These are phyloP conservation scores for Carcinoscorpius rotundicauda DNA, from an alignment of 1,140 invertebrate species.

Conservation along the genomic window DNA sequence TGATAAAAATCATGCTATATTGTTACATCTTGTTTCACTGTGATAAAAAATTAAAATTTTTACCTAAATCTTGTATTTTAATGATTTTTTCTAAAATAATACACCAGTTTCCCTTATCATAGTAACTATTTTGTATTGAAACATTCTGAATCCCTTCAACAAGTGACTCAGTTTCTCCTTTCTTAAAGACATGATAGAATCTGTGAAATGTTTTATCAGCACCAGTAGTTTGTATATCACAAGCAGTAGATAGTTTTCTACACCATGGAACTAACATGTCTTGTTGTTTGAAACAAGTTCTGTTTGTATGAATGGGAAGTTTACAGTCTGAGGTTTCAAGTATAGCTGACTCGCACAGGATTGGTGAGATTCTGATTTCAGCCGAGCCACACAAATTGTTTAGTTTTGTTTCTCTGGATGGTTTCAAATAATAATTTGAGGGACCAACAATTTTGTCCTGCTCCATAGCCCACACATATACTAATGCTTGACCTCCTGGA, in stretches of 20 bases:
- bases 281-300: slow-evolving; percentile 68
- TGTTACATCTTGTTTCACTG: too few relatives aligned
- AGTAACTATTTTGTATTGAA: neutral
- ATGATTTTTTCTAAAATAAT: neutral
- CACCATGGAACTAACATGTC: slow-evolving; percentile 45
- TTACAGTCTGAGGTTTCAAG: slow-evolving; percentile 1
- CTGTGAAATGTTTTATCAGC: slow-evolving; percentile 51
- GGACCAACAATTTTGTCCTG: slow-evolving; percentile 54
- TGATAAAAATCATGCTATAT: too few relatives aligned
- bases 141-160: slow-evolving; percentile 32
- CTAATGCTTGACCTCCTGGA: slow-evolving; percentile 55
- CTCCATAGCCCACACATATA: slow-evolving; percentile 94
- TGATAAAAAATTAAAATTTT: too few relatives aligned
- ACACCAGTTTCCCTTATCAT: slow-evolving; percentile 1
- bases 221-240: slow-evolving; percentile 30
- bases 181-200: slow-evolving; percentile 90
- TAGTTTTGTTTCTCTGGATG: slow-evolving; percentile 35
- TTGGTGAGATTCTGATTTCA: slow-evolving; percentile 1
- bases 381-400: neutral
- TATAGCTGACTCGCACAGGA: neutral
- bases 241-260: slow-evolving; percentile 2
- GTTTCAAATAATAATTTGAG: slow-evolving; percentile 63
- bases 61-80: too few relatives aligned
- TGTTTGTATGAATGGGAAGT: slow-evolving; percentile 72
- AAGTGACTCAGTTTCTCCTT: slow-evolving; percentile 64